Conservation (phyloP, 2,113 vertebrate species). For the Saguinus imperator region DNA sequence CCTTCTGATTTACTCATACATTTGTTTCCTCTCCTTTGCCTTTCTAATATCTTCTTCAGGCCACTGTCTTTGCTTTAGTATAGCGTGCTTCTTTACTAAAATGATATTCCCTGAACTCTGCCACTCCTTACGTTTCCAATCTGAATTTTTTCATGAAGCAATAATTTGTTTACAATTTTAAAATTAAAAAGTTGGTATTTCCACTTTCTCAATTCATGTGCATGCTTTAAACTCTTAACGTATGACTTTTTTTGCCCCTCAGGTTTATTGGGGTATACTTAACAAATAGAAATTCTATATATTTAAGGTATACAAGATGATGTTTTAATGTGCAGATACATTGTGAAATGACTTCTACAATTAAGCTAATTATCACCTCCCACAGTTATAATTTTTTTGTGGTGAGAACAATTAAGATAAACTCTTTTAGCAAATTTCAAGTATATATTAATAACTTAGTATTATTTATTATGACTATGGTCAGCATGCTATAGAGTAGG, state of each 20-base stretch:
- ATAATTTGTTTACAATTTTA: background rate
- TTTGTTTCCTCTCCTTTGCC: background rate
- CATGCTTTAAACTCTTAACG: too few relatives aligned
- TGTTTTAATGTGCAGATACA: background rate
- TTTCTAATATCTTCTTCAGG: background rate
- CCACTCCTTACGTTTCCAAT: background rate
- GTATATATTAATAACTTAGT: background rate
- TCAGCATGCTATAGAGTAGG: background rate
- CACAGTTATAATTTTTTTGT: background rate
- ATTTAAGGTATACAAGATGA: background rate
- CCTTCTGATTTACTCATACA: background rate
- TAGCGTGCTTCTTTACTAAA: background rate
- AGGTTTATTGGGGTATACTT: background rate
- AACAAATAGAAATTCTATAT: background rate
- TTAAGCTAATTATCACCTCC: background rate
- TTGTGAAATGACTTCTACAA: background rate
- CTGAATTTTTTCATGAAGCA: background rate
- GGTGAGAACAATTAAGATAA: background rate
- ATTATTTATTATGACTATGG: background rate
- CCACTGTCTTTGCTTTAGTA: background rate
- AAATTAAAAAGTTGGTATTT: background rate
- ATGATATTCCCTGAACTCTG: fast-evolving
- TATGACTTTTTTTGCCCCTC: background rate
- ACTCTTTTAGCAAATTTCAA: background rate
- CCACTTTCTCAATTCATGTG: background rate